A percentile compares a stretch with the other conserved stretches of the same genome.
phyloP scores from a whole-genome alignment of 2,797 vertebrate genomes.

The Lycodopsis pacificus region DNA sequence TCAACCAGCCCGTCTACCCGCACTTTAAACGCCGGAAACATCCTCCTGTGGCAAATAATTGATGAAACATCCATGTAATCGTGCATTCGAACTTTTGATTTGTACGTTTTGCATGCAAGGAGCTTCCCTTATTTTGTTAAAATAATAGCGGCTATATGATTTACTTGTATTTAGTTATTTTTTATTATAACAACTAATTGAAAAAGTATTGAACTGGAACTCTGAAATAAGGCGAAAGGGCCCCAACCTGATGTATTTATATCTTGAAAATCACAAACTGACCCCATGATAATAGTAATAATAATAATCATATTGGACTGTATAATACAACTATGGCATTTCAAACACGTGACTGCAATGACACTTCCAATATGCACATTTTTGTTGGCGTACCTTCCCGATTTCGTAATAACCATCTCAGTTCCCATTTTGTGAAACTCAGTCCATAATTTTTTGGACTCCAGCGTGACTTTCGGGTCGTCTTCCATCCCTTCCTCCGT shows the following conservation, averaged over 20 bases:
- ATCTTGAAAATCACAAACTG: not conserved
- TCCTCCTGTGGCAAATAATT: constrained; percentile 85
- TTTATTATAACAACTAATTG: not conserved
- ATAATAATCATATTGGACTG: not conserved
- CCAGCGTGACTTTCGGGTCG: constrained; percentile 95
- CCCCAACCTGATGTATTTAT: not conserved
- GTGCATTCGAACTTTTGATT: not conserved
- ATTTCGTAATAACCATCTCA: constrained; percentile 99
- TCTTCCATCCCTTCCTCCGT: constrained; percentile 89
- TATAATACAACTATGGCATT: not conserved
- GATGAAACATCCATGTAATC: not conserved
- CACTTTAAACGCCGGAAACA: constrained; percentile 98
- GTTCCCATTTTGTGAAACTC: constrained; percentile 97
- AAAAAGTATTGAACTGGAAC: not conserved
- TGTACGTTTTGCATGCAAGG: not conserved
- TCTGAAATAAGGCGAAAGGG: not conserved
- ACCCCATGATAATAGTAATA: not conserved
- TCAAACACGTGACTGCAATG: not conserved
- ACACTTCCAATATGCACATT: not conserved
- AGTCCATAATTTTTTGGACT: constrained; percentile 94
- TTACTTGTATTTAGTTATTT: not conserved
- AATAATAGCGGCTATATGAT: not conserved
- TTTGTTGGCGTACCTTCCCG: constrained; percentile 89
- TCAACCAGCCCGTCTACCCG: constrained; percentile 92
- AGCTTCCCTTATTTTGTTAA: no score